Base-by-base conservation (phyloP, 2,888 invertebrate genomes). In the Drosophila vallismaia region DNA sequence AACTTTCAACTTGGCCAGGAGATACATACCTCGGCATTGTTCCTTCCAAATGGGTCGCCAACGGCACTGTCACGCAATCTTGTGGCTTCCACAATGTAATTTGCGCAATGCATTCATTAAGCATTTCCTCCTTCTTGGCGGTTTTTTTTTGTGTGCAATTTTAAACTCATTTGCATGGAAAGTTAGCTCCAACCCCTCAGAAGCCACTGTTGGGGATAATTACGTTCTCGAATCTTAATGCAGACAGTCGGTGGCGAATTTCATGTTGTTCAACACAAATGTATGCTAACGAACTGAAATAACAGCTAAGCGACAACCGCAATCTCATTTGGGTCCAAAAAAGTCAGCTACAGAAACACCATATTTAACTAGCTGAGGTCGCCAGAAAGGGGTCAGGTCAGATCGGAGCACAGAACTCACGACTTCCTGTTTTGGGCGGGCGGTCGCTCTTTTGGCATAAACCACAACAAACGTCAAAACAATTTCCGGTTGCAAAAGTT, bases 401-500 rank as follows among this genome's bases (percentile, higher is more conserved):
- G 28, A 31, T 53, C 14, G 28, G 8, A 12, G 46, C 38, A 56
- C 26, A 19, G 19, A 19, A 19, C 19, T 19, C 19, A 19, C 19
- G 26, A 28, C 56, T 59, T 59, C 59, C 59, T 19, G n/a, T 44
- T 28, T 57, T 7, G 14, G 52, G 44, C 7, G 24, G n/a, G n/a
- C 8, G 19, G 9, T 42, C 8, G 40, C 8, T 42, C 40, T n/a
- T 42, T 14, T 19, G 64, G 66, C 60, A 67, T 73, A 77, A 84
- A 80, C 87, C 80, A 77, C 78, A 81, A 69, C 73, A 86, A 84
- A 86, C 68, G 75, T 80, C 70, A 75, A 80, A 80, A 69, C 77
- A 86, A 73, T 80, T 84, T 86, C 75, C 81, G 77, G 71, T 26
- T 44, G 33, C 58, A 36, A 31, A 70, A 75, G 70, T 70, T 54